Evolutionary conservation across 2,113 vertebrate genomes (phyloP), one percentile per base, ranked within the genome.

Genomic region (Cyphomyrus plagiostoma): DNA sequence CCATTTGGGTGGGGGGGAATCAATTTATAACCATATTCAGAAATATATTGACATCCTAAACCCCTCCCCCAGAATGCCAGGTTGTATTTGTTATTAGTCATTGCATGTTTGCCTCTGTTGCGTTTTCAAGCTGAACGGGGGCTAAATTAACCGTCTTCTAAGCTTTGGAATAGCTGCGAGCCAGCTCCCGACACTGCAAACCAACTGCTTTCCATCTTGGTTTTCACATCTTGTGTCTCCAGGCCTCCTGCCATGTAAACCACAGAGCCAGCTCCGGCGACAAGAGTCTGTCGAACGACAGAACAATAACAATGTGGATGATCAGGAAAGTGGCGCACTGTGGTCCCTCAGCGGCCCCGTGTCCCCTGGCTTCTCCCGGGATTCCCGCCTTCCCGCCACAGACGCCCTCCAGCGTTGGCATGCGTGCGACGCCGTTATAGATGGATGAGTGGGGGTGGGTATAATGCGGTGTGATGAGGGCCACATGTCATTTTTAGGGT

Each of bases 71-170:
- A 52, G 4, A 1, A 48, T 86, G n/a, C 66, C 56, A 86, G 84
- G n/a, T 35, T 46, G 45, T 66, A 26, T 74, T 74, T 50, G 58
- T 52, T 87, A 77, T 87, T 53, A 48, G 19, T 52, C 46, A 86
- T 90, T 89, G 53, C 84, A 74, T 87, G 83, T 74, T 90, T 85
- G 49, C 62, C 17, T 49, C 62, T 74, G 62, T 85, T 49, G 58
- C 84, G 21, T 66, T 74, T 70, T 56, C 83, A 49, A 70, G 56
- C n/a, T 62, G 58, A 30, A 46, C 89, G 39, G 58, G 56, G 62
- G 62, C 62, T 74, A 62, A 77, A 90, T 90, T 74, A 87, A 62
- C 62, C 58, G 85, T 85, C 62, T 87, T 74, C 39, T 86, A 30
- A 48, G 66, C 26, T 85, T 39, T 74, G 46, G 50, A 87, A 90